These are phyloP conservation scores for Xiphophorus birchmanni DNA, from an alignment of 2,797 vertebrate species.

Conservation along the genomic window DNA sequence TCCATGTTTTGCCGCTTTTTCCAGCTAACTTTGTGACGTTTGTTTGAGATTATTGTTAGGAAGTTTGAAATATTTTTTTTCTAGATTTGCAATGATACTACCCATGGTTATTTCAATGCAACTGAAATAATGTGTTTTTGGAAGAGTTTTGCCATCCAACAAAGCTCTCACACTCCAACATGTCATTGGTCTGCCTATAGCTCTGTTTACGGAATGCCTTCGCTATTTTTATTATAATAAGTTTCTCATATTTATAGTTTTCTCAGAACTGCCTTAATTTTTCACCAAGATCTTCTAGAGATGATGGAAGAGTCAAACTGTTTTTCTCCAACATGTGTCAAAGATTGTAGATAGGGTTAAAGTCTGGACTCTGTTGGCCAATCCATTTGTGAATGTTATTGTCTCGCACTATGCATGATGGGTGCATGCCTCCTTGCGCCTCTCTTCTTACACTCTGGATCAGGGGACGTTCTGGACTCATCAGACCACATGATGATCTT, in stretches of 20 bases:
- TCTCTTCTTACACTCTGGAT: not conserved
- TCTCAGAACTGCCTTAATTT: not conserved
- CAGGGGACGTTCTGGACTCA: not conserved
- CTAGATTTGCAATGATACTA: not conserved
- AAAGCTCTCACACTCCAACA: not conserved
- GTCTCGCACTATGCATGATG: not conserved
- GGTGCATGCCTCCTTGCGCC: not conserved
- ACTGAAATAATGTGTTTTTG: not conserved
- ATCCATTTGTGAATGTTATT: not conserved
- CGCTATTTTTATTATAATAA: not conserved
- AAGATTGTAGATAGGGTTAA: not conserved
- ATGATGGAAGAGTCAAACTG: not conserved
- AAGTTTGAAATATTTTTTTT: not conserved
- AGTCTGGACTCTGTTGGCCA: not conserved
- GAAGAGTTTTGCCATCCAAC: not conserved
- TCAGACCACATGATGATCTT: not conserved
- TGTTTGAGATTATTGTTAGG: not conserved
- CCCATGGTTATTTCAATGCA: not conserved
- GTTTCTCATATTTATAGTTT: not conserved
- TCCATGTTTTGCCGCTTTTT: slow-evolving; percentile 1
- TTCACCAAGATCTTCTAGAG: not conserved
- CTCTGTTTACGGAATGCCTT: not conserved
- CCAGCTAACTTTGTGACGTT: not conserved
- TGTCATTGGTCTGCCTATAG: not conserved
- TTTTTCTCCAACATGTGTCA: not conserved